Percentiles rank a stretch among this genome's conserved stretches.
phyloP scores from a whole-genome alignment of 1,140 invertebrate genomes.

The Pseudoatta argentina region DNA sequence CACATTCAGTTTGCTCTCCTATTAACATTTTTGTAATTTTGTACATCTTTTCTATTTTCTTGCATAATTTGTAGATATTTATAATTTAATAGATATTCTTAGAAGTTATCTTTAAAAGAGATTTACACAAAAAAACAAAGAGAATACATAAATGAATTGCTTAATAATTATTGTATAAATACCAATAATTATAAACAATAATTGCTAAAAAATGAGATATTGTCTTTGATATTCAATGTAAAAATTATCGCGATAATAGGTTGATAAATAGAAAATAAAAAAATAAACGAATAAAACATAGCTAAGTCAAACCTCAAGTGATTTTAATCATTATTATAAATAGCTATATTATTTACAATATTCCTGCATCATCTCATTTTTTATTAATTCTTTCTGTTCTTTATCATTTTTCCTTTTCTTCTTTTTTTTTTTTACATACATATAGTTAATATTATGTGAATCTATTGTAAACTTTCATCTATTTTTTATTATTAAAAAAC shows the following conservation, averaged over 20 bases:
- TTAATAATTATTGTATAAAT: not conserved
- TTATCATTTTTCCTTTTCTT: too few relatives aligned
- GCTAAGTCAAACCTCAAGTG: not conserved
- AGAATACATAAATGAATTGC: not conserved
- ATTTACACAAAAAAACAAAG: not conserved
- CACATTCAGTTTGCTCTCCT: slow-evolving; percentile 5
- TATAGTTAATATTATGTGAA: too few relatives aligned
- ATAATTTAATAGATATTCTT: slow-evolving; percentile 9
- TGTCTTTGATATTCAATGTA: slow-evolving; percentile 5
- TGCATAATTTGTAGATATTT: not conserved
- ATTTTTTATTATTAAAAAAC: too few relatives aligned
- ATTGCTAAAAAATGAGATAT: slow-evolving; percentile 11
- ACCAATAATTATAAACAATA: slow-evolving; percentile 17
- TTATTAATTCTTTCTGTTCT: too few relatives aligned
- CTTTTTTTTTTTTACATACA: too few relatives aligned
- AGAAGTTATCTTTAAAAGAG: slow-evolving; percentile 1
- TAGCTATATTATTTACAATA: not conserved
- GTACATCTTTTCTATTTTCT: slow-evolving; percentile 7
- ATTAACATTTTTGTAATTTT: slow-evolving; percentile 27
- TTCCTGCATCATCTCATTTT: not conserved
- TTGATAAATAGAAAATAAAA: slow-evolving; percentile 8
- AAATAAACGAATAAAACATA: not conserved
- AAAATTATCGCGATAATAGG: not conserved
- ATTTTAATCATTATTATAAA: slow-evolving; percentile 10
- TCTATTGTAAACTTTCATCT: too few relatives aligned